Percentiles rank a stretch among this genome's conserved stretches.
Evolutionary conservation across 2,888 invertebrate genomes (phyloP).

Genomic region (Ommatoiulus sabulosus): DNA sequence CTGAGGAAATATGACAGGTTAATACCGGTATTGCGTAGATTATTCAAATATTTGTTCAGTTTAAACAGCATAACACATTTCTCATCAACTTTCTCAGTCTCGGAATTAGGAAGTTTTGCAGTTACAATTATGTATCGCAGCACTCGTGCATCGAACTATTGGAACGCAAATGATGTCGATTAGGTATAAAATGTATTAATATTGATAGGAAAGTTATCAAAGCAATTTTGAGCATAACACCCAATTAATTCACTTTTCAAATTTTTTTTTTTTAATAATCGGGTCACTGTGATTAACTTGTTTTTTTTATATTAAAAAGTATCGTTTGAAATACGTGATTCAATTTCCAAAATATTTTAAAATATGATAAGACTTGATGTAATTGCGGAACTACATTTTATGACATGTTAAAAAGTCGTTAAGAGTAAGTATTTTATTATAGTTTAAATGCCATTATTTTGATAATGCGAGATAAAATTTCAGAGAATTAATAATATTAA

Average conservation of each 20-base stretch:
- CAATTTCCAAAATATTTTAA: neutral
- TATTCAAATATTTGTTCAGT: no score
- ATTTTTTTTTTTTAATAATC: conserved; percentile 19
- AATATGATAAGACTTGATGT: conserved; percentile 15
- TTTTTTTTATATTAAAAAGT: neutral
- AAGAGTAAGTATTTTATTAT: neutral
- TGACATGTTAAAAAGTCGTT: conserved; percentile 24
- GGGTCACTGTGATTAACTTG: conserved; percentile 5
- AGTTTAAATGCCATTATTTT: neutral
- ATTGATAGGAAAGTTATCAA: neutral
- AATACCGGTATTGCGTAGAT: no score
- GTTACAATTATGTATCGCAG: no score
- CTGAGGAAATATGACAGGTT: no score
- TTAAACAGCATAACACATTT: no score
- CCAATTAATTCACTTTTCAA: neutral
- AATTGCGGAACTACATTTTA: conserved; percentile 40
- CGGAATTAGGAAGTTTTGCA: neutral
- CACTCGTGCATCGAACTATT: neutral
- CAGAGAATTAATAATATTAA: no score
- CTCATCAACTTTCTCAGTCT: no score
- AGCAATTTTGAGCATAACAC: neutral
- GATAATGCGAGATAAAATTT: neutral
- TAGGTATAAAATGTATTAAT: neutral
- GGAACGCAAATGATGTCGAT: neutral
- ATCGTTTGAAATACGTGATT: conserved; percentile 6